These are phyloP conservation scores for Cinclus cinclus DNA, from an alignment of 2,113 vertebrate species.

Conservation along the genomic window DNA sequence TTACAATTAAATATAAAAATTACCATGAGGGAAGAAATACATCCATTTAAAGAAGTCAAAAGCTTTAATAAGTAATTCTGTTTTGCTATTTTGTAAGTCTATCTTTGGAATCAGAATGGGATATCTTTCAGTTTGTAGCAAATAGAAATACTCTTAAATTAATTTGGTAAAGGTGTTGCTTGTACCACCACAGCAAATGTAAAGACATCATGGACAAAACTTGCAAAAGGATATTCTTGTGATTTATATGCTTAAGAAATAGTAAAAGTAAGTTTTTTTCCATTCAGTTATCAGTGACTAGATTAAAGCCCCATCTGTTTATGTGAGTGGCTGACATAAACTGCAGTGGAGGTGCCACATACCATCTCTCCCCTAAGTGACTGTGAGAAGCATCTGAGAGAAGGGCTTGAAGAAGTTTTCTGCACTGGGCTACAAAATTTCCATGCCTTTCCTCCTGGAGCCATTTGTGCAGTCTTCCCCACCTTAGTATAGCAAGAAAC, in stretches of 20 bases:
- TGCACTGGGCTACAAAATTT: neutral
- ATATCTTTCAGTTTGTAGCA: neutral
- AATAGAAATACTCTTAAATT: neutral
- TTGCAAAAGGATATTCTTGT: neutral
- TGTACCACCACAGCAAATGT: neutral
- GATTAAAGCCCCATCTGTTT: neutral
- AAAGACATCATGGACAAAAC: neutral
- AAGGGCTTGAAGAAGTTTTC: neutral
- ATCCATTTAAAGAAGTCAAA: neutral
- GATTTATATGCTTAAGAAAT: neutral
- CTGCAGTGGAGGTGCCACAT: neutral
- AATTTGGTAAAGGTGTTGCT: neutral
- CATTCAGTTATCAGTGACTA: neutral
- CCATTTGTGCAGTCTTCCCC: neutral
- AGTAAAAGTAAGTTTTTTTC: neutral
- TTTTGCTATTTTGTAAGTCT: neutral
- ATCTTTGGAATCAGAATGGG: neutral
- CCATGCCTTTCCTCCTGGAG: accelerated
- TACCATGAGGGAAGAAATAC: neutral
- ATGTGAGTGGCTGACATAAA: neutral
- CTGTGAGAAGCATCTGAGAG: neutral
- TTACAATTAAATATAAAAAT: neutral
- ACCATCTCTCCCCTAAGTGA: neutral
- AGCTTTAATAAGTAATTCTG: neutral
- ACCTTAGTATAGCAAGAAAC: neutral